These are phyloP conservation scores for Chaenocephalus aceratus DNA, from an alignment of 2,113 vertebrate genomes.

Conservation along the genomic window DNA sequence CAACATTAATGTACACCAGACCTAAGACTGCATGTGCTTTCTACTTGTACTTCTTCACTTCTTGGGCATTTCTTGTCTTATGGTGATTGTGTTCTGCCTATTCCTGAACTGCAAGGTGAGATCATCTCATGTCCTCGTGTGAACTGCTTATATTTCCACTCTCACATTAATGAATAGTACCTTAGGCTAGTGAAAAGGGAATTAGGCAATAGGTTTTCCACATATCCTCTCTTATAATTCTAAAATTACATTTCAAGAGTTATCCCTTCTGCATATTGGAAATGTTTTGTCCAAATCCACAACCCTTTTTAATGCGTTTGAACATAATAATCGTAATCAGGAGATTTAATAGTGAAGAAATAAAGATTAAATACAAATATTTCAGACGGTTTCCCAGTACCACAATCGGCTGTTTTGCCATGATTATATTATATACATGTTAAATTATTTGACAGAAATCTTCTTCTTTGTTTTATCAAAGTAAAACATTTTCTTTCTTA, in stretches of 20 bases:
- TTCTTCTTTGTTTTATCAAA: not conserved
- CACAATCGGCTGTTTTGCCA: not conserved
- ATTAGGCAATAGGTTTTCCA: not conserved
- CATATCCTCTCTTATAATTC: conserved; percentile 10
- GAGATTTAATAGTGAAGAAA: not conserved
- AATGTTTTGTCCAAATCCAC: not conserved
- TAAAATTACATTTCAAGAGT: not conserved
- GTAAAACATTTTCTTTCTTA: not conserved
- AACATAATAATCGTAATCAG: not conserved
- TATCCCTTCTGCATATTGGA: not conserved
- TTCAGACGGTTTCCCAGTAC: no score
- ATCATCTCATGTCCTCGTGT: conserved; percentile 3
- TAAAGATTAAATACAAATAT: not conserved
- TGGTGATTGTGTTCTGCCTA: not conserved
- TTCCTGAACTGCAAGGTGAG: conserved; percentile 25
- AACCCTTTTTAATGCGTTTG: not conserved
- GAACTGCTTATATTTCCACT: conserved; percentile 1
- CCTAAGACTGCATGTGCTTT: not conserved
- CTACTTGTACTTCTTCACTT: not conserved
- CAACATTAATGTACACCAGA: not conserved
- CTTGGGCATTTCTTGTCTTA: not conserved
- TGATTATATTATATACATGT: not conserved
- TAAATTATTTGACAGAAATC: not conserved
- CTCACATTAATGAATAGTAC: conserved; percentile 11
- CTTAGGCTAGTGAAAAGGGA: conserved; percentile 8